Evolutionary conservation across 1,140 invertebrate species (phyloP).

Genomic region (Bacillus rossius): DNA sequence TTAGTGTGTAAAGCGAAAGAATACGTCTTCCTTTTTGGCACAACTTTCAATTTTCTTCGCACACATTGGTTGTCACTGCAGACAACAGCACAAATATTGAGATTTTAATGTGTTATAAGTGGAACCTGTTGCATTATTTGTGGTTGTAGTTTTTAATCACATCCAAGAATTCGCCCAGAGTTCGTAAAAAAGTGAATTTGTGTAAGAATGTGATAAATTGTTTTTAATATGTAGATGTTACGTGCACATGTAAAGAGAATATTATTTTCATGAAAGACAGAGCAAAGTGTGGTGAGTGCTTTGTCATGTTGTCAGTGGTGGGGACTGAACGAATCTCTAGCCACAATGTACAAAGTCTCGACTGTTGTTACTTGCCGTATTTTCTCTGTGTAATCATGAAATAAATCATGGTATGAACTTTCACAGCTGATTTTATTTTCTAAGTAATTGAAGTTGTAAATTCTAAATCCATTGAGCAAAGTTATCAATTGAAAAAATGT

Average conservation of each 20-base stretch:
- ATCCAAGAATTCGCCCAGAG: neutral
- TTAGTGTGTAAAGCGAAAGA: neutral
- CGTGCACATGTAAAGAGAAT: conserved; percentile 8
- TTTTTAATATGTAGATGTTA: conserved; percentile 1
- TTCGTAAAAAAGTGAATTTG: conserved; percentile 1
- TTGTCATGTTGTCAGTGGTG: conserved; percentile 1
- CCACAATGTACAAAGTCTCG: conserved; percentile 14
- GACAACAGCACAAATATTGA: neutral
- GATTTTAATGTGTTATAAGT: conserved; percentile 3
- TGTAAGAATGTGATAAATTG: conserved; percentile 6
- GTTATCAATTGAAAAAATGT: too few relatives aligned
- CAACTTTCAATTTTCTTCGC: conserved; percentile 7
- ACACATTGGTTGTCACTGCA: conserved; percentile 10
- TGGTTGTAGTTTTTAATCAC: conserved; percentile 8
- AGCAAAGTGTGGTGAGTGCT: neutral
- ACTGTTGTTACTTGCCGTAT: conserved; percentile 16
- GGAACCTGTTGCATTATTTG: neutral
- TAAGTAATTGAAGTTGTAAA: too few relatives aligned
- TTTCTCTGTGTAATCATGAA: conserved; percentile 14
- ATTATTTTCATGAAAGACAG: conserved; percentile 8
- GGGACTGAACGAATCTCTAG: conserved; percentile 8
- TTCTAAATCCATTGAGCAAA: too few relatives aligned
- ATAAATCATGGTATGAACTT: conserved; percentile 13
- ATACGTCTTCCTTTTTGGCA: conserved; percentile 13
- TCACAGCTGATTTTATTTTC: neutral